Evolutionary conservation across 37 sponge, comb jelly and placozoan species (phyloP), one percentile per base, ranked within the genome.

Genomic region (Hormiphora californensis): DNA sequence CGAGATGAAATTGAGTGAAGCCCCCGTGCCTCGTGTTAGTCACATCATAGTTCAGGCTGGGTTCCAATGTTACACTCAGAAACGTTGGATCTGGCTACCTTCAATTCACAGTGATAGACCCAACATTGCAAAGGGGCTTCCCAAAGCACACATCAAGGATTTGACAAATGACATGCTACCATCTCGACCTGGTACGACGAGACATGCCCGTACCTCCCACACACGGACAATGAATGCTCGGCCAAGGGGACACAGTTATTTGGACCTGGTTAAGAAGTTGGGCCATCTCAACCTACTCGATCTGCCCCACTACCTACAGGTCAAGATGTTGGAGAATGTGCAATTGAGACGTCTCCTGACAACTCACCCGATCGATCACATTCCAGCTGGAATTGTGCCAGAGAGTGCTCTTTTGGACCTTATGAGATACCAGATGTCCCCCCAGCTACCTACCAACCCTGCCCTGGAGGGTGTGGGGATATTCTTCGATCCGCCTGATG

Each of bases 401-500:
- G 81, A 73, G 46, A 36, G 81, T 41, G 81, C 43, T 33, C 81
- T 73, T 5, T 21, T 73, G 23, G 81, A 73, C 4, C 81, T 73
- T 23, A 39, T 73, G 81, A 73, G 81, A 40, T 73, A 46, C 43
- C 81, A 73, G 46, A 4, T 73, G 81, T 73, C 81, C 21, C 81
- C 81, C 9, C 81, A 73, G 23, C 81, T 73, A n/a, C 81, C 81
- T 22, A 46, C 81, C 23, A 73, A 73, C 44, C 81, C 81, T 21
- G 40, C 81, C 5, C 44, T 73, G 12, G 81, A 73, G 27, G 81
- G 81, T 4, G 81, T 73, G 41, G 81, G 81, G 1, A 73, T 73
- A 43, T 73, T 73, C 81, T 73, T 73, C 23, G 81, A 73, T 40
- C 81, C 81, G 3, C 81, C 81, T 43, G 81, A 73, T 73, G 81